Base-by-base conservation (phyloP, 2,888 invertebrate species). In the Lobophora halterata region DNA sequence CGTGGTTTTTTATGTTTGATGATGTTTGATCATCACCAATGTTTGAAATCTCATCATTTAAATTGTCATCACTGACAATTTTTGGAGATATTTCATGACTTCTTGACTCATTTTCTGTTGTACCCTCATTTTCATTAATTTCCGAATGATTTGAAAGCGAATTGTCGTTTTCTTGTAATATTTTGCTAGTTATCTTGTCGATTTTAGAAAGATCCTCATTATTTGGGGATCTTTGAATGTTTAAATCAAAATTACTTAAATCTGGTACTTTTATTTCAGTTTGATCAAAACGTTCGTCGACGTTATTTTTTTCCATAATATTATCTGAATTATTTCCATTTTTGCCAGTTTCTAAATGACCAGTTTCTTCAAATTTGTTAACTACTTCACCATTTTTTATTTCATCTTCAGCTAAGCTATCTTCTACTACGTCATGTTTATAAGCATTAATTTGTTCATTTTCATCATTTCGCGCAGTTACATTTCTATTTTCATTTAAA, bases 121-220 rank as follows among this genome's bases (percentile, higher is more conserved):
- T n/a, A n/a, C n/a, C n/a, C n/a, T n/a, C n/a, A n/a, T n/a, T n/a
- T n/a, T n/a, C n/a, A n/a, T n/a, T n/a, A n/a, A n/a, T n/a, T n/a
- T n/a, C n/a, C n/a, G n/a, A n/a, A n/a, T n/a, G n/a, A n/a, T n/a
- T n/a, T n/a, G n/a, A n/a, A n/a, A n/a, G n/a, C n/a, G n/a, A n/a
- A n/a, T n/a, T n/a, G n/a, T n/a, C 20, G 3, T 4, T 25, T 7
- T 37, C 29, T 23, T 33, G 25, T 1, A 43, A 9, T 5, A 43
- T 43, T 30, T 43, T 29, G n/a, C 20, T 38, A 1, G 43, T 43
- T 4, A 43, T 43, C 25, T 43, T 32, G 9, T 42, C 28, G 6
- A 42, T 42, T 37, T 42, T 42, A n/a, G 42, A 21, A 5, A 42
- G 33, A 17, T 25, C 19, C 5, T 36, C 33, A n/a, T 35, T 16